phyloP scores from a whole-genome alignment of 2,888 invertebrate genomes.

The Acleris sparsana region DNA sequence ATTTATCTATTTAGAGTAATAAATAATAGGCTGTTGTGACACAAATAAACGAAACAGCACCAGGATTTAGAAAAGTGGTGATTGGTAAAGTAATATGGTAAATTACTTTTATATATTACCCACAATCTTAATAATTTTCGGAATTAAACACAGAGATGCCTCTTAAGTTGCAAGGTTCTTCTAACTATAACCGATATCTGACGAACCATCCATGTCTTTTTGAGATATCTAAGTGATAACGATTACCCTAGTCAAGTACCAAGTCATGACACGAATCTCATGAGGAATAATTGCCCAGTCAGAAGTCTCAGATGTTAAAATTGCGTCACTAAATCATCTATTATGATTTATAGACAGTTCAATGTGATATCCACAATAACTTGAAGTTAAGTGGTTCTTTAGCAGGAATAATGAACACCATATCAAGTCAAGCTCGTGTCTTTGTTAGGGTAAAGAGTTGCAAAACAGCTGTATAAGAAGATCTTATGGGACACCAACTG shows the following conservation, averaged over 20 bases:
- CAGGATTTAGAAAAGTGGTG: too few species aligned
- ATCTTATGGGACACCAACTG: constrained; percentile 11
- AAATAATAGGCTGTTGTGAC: too few species aligned
- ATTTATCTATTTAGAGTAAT: not conserved
- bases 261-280: not conserved
- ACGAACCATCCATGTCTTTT: too few species aligned
- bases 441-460: constrained; percentile 22
- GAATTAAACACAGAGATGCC: too few species aligned
- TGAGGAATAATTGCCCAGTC: too few species aligned
- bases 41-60: too few species aligned
- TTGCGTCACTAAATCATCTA: constrained; percentile 19
- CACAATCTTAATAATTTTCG: too few species aligned
- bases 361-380: constrained; percentile 24
- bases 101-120: too few species aligned
- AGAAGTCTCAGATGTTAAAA: not conserved
- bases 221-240: not conserved
- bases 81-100: too few species aligned
- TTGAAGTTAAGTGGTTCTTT: constrained; percentile 15
- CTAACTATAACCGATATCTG: too few species aligned
- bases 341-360: constrained; percentile 16
- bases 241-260: not conserved
- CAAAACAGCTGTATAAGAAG: constrained; percentile 15
- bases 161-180: too few species aligned
- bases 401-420: constrained; percentile 24
- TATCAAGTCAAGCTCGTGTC: constrained; percentile 16